Conservation (phyloP, 2,888 invertebrate genomes). For the Rhyacophila evoluta region DNA sequence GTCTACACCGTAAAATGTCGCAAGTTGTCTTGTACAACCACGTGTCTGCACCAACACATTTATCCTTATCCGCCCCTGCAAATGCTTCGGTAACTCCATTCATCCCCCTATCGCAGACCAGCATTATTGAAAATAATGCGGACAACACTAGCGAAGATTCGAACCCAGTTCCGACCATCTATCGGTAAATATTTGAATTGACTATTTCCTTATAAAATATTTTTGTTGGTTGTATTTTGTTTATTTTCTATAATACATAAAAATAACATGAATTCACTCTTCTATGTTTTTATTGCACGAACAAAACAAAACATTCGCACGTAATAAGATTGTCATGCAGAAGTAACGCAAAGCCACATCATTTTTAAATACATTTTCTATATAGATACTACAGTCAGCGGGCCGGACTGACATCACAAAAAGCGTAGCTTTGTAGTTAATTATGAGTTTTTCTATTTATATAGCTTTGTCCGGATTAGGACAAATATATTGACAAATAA, state of each 20-base stretch:
- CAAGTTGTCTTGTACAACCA: slow-evolving; percentile 80
- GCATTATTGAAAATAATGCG: slow-evolving; percentile 63
- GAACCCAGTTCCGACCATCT: slow-evolving; percentile 87
- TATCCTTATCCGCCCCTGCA: slow-evolving; percentile 57
- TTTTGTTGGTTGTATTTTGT: not conserved
- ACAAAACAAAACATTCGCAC: not conserved
- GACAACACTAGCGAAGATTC: slow-evolving; percentile 90
- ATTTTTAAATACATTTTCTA: too few relatives aligned
- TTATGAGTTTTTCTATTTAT: too few relatives aligned
- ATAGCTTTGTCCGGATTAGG: too few relatives aligned
- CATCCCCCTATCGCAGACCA: slow-evolving; percentile 60
- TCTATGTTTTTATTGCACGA: not conserved
- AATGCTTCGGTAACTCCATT: slow-evolving; percentile 62
- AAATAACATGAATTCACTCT: not conserved
- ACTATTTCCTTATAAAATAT: slow-evolving; percentile 25
- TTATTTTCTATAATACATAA: not conserved
- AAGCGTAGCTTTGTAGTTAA: too few relatives aligned
- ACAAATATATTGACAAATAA: too few relatives aligned
- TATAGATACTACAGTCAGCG: too few relatives aligned
- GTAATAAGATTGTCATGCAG: too few relatives aligned
- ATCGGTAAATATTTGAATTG: slow-evolving; percentile 74
- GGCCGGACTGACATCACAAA: too few relatives aligned
- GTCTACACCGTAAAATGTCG: slow-evolving; percentile 72
- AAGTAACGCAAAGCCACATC: too few relatives aligned
- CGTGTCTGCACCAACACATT: slow-evolving; percentile 58